Conservation (phyloP, 2,888 invertebrate genomes). For the Dryadula phaetusa region DNA sequence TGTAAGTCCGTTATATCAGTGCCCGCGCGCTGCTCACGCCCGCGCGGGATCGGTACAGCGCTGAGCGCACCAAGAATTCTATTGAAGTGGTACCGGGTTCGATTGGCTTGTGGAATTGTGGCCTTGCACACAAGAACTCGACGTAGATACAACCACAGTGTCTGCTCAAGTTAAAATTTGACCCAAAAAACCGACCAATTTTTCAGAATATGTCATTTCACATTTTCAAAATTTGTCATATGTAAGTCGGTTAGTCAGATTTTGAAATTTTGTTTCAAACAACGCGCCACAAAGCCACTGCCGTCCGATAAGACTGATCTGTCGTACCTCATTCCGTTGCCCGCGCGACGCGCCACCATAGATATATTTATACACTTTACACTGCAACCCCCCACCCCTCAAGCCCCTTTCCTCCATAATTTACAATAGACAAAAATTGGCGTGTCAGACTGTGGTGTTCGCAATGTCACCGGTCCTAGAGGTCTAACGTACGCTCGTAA, state of each 20-base stretch:
- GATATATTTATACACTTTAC: slow-evolving; percentile 75
- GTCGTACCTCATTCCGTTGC: slow-evolving; percentile 57
- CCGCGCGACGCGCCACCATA: slow-evolving; percentile 68
- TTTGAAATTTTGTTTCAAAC: slow-evolving; percentile 3
- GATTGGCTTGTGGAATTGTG: slow-evolving; percentile 45
- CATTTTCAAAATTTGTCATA: not conserved
- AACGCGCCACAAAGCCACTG: slow-evolving; percentile 44
- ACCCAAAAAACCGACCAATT: not conserved
- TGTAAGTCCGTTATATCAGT: slow-evolving; percentile 73
- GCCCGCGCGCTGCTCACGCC: slow-evolving; percentile 75
- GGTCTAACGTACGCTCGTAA: not conserved
- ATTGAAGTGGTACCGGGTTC: slow-evolving; percentile 53
- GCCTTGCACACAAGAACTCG: not conserved
- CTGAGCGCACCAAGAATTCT: slow-evolving; percentile 75
- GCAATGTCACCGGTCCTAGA: slow-evolving; percentile 21
- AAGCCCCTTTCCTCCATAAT: slow-evolving; percentile 69
- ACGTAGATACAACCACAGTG: not conserved
- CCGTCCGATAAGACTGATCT: slow-evolving; percentile 74
- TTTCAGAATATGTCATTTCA: not conserved
- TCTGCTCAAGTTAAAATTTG: not conserved
- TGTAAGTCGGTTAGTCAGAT: not conserved
- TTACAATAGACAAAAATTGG: slow-evolving; percentile 73
- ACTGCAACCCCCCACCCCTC: slow-evolving; percentile 60
- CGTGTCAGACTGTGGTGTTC: slow-evolving; percentile 63
- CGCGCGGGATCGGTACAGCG: slow-evolving; percentile 71